Percentiles rank a stretch among this genome's conserved stretches.
Evolutionary conservation across 2,888 invertebrate species (phyloP).

Genomic region (Tiliacea citrago): DNA sequence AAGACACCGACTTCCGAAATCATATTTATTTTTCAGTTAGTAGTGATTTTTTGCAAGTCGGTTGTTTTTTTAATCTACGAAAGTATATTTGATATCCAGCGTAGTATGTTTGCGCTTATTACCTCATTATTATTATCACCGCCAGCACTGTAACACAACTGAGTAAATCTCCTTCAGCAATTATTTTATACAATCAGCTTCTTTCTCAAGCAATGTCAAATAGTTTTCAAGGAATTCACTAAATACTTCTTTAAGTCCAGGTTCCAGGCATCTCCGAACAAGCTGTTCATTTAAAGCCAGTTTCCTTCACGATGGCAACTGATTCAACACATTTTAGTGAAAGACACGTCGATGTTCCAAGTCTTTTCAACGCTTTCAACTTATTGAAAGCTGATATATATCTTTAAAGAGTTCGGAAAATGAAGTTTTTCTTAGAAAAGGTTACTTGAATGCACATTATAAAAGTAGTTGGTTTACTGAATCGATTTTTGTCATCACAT

Average conservation of each 20-base stretch:
- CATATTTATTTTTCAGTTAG: no score
- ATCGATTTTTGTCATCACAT: no score
- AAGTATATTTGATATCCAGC: not conserved
- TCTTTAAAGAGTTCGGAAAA: slow-evolving; percentile 40
- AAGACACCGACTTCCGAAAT: no score
- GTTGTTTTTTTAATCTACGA: no score
- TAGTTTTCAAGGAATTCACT: slow-evolving; percentile 21
- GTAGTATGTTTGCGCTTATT: not conserved
- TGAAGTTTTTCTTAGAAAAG: slow-evolving; percentile 36
- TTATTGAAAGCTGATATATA: slow-evolving; percentile 67
- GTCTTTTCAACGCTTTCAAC: slow-evolving; percentile 65
- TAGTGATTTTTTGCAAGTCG: no score
- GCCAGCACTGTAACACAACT: not conserved
- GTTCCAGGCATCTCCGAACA: slow-evolving; percentile 14
- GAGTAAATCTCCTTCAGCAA: not conserved
- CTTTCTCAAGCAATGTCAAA: slow-evolving; percentile 2
- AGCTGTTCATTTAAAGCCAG: slow-evolving; percentile 54
- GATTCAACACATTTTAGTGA: slow-evolving; percentile 66
- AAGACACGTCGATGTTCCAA: slow-evolving; percentile 63
- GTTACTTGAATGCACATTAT: slow-evolving; percentile 6
- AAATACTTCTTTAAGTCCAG: slow-evolving; percentile 21
- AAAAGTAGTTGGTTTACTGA: no score
- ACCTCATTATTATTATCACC: not conserved
- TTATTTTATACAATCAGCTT: not conserved
- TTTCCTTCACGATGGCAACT: slow-evolving; percentile 62